These are phyloP conservation scores for Garrulus glandarius DNA, from an alignment of 2,797 vertebrate species.

Conservation along the genomic window DNA sequence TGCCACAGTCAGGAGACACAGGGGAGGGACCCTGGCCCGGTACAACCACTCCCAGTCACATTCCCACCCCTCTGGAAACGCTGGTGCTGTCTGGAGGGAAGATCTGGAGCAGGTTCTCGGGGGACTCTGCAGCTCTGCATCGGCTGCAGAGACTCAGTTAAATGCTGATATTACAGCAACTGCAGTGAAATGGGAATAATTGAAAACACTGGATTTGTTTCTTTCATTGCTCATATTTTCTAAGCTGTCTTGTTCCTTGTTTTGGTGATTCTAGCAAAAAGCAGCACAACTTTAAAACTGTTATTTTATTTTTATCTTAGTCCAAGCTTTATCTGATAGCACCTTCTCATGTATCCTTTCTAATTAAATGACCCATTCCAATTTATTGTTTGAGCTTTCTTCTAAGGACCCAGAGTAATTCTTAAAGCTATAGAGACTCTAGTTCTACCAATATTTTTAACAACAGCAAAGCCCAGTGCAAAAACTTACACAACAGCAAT, in stretches of 20 bases:
- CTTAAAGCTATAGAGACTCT: not conserved
- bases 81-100: not conserved
- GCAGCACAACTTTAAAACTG: not conserved
- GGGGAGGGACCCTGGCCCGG: not conserved
- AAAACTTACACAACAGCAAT: not conserved
- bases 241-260: not conserved
- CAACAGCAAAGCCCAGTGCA: not conserved
- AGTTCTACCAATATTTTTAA: not conserved
- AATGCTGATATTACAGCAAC: not conserved
- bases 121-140: not conserved
- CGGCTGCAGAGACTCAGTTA: not conserved
- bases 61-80: not conserved
- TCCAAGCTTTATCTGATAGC: not conserved
- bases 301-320: not conserved
- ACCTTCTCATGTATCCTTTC: not conserved
- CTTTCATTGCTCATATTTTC: rapidly evolving
- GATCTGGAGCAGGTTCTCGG: not conserved
- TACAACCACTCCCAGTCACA: rapidly evolving
- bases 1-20: not conserved
- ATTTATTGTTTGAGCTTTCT: not conserved
- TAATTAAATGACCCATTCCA: not conserved
- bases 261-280: not conserved
- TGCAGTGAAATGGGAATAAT: not conserved
- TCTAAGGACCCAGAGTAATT: not conserved
- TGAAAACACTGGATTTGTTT: not conserved